Evolutionary conservation across 2,888 invertebrate species (phyloP).

Genomic region (Oligia fasciuncula): DNA sequence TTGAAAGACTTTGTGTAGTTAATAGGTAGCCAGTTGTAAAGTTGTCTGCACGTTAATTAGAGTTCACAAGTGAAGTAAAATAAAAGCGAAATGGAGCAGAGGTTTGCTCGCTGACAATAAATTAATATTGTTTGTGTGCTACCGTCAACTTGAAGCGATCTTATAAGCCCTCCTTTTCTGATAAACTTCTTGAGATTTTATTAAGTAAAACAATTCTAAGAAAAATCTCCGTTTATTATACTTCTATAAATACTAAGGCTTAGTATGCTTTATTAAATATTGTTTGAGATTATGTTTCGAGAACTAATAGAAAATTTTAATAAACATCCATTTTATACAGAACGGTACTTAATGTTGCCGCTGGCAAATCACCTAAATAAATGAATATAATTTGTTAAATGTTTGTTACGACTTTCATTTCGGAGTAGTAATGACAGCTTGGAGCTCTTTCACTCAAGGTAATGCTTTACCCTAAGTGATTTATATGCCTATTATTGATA

Average conservation of each 20-base stretch:
- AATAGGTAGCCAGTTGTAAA: conserved; percentile 55
- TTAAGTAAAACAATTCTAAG: neutral
- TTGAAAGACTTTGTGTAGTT: conserved; percentile 64
- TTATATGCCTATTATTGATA: conserved; percentile 52
- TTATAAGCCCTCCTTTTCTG: neutral
- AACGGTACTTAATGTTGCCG: conserved; percentile 24
- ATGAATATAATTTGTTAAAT: conserved; percentile 46
- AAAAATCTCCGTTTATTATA: neutral
- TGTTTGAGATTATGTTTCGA: conserved; percentile 3
- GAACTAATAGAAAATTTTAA: conserved; percentile 19
- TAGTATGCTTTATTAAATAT: neutral
- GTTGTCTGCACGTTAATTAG: conserved; percentile 58
- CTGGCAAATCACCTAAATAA: conserved; percentile 42
- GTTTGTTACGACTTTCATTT: conserved; percentile 38
- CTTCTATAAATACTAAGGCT: neutral
- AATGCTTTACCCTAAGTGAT: conserved; percentile 40
- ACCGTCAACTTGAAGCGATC: conserved; percentile 10
- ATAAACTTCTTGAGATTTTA: neutral
- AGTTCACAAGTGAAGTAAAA: conserved; percentile 47
- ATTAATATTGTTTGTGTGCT: conserved; percentile 25
- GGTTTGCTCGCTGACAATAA: conserved; percentile 36
- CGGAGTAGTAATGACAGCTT: conserved; percentile 33
- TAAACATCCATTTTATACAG: conserved; percentile 24
- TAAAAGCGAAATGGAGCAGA: conserved; percentile 31
- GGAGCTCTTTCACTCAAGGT: conserved; percentile 22